Evolutionary conservation across 2,113 vertebrate genomes (phyloP), one percentile per base, ranked within the genome.

Genomic region (Dendropsophus ebraccatus): DNA sequence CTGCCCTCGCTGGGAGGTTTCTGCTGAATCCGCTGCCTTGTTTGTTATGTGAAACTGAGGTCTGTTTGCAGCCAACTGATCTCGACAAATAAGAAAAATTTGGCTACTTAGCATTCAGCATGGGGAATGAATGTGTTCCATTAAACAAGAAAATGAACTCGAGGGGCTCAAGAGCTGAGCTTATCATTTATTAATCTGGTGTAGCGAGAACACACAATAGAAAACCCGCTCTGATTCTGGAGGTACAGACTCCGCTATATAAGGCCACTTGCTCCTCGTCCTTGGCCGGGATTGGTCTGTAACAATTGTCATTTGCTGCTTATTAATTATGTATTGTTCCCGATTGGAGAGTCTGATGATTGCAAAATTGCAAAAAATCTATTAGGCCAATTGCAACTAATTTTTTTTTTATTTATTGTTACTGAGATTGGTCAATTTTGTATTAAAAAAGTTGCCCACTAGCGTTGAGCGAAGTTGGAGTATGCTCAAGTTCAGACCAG

Each of bases 121-220:
- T 83, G 67, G 30, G 69, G 47, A 72, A 52, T 32, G 67, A 56
- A 73, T 83, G 49, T 56, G 47, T 72, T 72, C 67, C 49, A 72
- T 83, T 83, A 83, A 70, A 56, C 49, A 73, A 73, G 67, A 41
- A 52, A 72, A 83, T 83, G 50, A 73, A 83, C 23, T 70, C 28
- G 45, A 52, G 81, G 47, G 62, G 81, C 60, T 82, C 47, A 50
- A 28, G 30, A 72, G 67, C 81, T 25, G 49, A 72, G 49, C 49
- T 70, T 72, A 83, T 83, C 81, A 81, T 81, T 81, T 83, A 83
- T 83, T 83, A 72, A 83, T 82, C 67, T 70, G 35, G 37, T 8
- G 47, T 52, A 37, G 17, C 23, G 30, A 72, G 81, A 72, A 12
- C 65, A 54, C 30, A 49, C 45, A 9, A 45, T n/a, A 11, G 9